These are phyloP conservation scores for Actinia tenebrosa DNA, from an alignment of 64 coral and sea anemone genomes.

Conservation along the genomic window DNA sequence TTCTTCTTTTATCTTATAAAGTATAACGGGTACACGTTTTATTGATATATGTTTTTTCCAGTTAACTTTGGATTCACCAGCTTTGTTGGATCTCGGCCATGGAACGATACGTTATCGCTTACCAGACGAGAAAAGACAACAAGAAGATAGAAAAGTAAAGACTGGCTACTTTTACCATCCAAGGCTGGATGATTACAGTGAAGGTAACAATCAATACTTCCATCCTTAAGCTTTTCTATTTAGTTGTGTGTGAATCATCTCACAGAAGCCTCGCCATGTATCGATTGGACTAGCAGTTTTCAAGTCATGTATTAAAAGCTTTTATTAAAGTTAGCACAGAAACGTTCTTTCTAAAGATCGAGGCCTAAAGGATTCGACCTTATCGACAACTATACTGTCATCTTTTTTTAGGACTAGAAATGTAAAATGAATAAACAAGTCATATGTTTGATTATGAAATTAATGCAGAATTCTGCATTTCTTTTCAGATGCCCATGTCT, in stretches of 20 bases:
- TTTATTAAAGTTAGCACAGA: too few relatives aligned
- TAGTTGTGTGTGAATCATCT: too few relatives aligned
- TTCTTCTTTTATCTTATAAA: neutral
- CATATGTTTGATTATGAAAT: neutral
- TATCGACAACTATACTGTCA: too few relatives aligned
- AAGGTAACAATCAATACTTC: slow-evolving; percentile 58
- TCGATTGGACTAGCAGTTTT: too few relatives aligned
- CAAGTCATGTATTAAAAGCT: too few relatives aligned
- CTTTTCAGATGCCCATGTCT: slow-evolving; percentile 82
- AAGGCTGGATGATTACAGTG: slow-evolving; percentile 91
- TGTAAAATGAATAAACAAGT: too few relatives aligned
- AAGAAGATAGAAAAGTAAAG: slow-evolving; percentile 60
- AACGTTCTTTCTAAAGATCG: too few relatives aligned
- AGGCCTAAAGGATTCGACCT: too few relatives aligned
- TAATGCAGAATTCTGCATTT: neutral
- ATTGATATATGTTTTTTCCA: neutral
- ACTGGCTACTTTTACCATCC: slow-evolving; percentile 99
- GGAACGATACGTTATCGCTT: slow-evolving; percentile 88
- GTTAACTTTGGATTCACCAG: slow-evolving; percentile 80
- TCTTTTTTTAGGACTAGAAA: too few relatives aligned
- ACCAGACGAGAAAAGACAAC: slow-evolving; percentile 60
- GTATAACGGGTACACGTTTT: neutral
- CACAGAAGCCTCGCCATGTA: too few relatives aligned
- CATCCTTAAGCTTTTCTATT: neutral
- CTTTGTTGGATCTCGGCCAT: slow-evolving; percentile 87